Conservation (phyloP, 2,888 invertebrate species). For the Caenorhabditis doughertyi region DNA sequence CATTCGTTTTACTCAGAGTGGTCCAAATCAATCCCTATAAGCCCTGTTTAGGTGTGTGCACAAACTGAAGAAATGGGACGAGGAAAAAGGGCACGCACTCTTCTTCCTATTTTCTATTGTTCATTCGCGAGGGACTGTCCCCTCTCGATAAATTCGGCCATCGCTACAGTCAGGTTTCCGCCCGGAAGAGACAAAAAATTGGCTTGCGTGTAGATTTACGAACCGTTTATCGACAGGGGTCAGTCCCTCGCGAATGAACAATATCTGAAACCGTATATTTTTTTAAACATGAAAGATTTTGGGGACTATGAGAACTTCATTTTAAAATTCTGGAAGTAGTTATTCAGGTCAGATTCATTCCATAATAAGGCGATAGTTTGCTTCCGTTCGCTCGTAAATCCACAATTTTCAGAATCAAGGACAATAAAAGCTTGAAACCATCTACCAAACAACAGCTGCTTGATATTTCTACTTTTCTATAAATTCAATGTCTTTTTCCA, state of each 20-base stretch:
- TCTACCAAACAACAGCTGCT: not conserved
- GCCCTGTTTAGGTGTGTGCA: conserved; percentile 4
- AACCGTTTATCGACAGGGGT: no score
- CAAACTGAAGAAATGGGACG: not conserved
- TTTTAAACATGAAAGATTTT: not conserved
- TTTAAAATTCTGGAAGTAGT: not conserved
- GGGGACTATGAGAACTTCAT: no score
- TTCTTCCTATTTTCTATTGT: not conserved
- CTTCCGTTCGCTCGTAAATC: not conserved
- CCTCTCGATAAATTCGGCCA: no score
- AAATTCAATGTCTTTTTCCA: not conserved
- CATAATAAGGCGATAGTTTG: not conserved
- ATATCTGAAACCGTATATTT: no score
- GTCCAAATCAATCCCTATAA: not conserved
- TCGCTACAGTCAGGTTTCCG: no score
- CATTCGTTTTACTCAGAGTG: no score
- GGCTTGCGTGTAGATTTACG: no score
- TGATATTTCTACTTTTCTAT: not conserved
- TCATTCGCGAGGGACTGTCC: no score
- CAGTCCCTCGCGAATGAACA: no score
- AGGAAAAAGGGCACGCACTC: not conserved
- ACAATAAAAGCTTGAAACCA: not conserved
- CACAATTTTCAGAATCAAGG: conserved; percentile 9
- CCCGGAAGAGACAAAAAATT: no score
- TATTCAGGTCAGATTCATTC: conserved; percentile 5